Evolutionary conservation across 2,797 vertebrate genomes (phyloP).

Genomic region (Holocentrus rufus): DNA sequence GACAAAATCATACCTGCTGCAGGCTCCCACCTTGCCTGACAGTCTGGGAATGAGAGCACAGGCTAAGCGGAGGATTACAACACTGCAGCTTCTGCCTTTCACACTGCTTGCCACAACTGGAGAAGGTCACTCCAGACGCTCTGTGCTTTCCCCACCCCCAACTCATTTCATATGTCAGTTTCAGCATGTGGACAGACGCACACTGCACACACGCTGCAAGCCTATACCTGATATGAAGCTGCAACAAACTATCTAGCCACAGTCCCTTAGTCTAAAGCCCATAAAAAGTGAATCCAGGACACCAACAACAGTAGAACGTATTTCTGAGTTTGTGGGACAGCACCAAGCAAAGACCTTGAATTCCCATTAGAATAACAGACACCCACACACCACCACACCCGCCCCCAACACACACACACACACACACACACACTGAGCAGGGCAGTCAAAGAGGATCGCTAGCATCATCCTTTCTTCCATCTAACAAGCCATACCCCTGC

Average conservation of each 20-base stretch:
- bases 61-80: constrained; percentile 1
- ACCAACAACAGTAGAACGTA: constrained; percentile 6
- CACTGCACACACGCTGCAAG: neutral
- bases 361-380: constrained; percentile 28
- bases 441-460: constrained; percentile 28
- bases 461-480: constrained; percentile 20
- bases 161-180: constrained; percentile 24
- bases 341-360: constrained; percentile 31
- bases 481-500: constrained; percentile 40
- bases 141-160: constrained; percentile 20
- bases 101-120: constrained; percentile 32
- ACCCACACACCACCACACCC: neutral
- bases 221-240: neutral
- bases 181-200: constrained; percentile 13
- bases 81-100: constrained; percentile 33
- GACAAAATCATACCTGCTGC: too few relatives aligned
- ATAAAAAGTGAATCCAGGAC: constrained; percentile 50
- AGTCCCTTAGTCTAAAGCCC: neutral
- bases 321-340: constrained; percentile 21
- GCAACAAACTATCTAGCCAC: constrained; percentile 11
- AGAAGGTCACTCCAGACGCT: constrained; percentile 54
- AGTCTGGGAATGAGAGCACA: neutral
- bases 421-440: neutral
- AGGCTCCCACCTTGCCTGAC: too few relatives aligned
- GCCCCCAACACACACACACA: too few relatives aligned